Conservation (phyloP, 2,888 invertebrate species). For the Alsophila aescularia region DNA sequence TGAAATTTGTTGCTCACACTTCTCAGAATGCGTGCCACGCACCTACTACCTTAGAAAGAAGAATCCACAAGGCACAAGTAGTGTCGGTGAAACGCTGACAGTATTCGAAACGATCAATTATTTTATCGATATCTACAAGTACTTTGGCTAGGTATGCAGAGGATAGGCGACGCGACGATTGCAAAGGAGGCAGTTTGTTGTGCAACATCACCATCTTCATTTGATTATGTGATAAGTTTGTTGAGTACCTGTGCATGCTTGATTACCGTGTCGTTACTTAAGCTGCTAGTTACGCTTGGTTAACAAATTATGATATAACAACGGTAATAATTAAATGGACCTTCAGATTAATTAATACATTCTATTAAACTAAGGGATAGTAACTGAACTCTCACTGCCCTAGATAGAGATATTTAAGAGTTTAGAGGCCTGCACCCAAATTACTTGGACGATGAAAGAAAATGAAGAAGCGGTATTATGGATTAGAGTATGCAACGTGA, state of each 20-base stretch:
- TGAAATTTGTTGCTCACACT: conserved; percentile 59
- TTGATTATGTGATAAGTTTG: conserved; percentile 13
- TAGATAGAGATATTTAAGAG: too few species aligned
- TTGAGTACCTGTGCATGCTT: conserved; percentile 9
- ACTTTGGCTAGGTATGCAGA: conserved; percentile 2
- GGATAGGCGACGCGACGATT: conserved; percentile 36
- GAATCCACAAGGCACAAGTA: conserved; percentile 51
- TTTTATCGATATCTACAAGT: conserved; percentile 26
- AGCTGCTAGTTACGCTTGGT: conserved; percentile 3
- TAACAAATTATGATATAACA: conserved; percentile 24
- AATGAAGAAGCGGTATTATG: too few species aligned
- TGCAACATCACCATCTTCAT: conserved; percentile 53
- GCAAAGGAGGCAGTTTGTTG: conserved; percentile 43
- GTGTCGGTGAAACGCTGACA: conserved; percentile 59
- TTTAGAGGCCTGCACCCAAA: too few species aligned
- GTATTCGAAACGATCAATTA: conserved; percentile 60
- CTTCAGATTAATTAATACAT: neutral
- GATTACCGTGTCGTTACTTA: conserved; percentile 1
- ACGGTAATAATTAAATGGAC: neutral
- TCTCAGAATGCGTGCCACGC: conserved; percentile 63
- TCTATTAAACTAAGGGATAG: too few species aligned
- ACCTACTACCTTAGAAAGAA: conserved; percentile 53
- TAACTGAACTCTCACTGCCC: too few species aligned
- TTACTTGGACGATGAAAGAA: too few species aligned
- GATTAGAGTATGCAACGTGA: too few species aligned